Percentiles rank a stretch among this genome's conserved stretches.
phyloP scores from a whole-genome alignment of 2,888 invertebrate species.

The Aromia moschata region DNA sequence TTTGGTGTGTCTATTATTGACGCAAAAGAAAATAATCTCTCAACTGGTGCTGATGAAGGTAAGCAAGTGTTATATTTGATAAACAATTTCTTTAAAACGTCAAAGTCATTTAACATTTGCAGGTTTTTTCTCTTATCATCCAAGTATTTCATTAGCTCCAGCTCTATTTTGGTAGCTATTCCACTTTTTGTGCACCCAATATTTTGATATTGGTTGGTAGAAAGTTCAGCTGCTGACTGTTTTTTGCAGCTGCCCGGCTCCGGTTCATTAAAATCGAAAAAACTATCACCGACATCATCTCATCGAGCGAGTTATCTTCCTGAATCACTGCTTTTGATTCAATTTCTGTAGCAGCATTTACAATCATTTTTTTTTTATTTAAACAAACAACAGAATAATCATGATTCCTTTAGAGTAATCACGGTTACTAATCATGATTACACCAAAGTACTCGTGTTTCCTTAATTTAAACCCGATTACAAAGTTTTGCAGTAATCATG shows the following conservation, averaged over 20 bases:
- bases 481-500: background rate
- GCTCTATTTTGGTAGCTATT: too few relatives aligned
- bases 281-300: too few relatives aligned
- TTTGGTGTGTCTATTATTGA: background rate
- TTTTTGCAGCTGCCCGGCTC: too few relatives aligned
- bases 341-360: too few relatives aligned
- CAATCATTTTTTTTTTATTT: too few relatives aligned
- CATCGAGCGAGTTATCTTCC: too few relatives aligned
- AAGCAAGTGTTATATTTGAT: slow-evolving; percentile 2
- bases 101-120: background rate
- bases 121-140: slow-evolving; percentile 1
- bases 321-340: too few relatives aligned
- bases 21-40: slow-evolving; percentile 14
- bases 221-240: too few relatives aligned
- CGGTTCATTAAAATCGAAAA: too few relatives aligned
- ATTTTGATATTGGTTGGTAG: too few relatives aligned
- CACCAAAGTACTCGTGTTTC: background rate
- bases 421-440: background rate
- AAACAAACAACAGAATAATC: too few relatives aligned
- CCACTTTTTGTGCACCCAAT: too few relatives aligned
- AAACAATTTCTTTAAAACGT: slow-evolving; percentile 5
- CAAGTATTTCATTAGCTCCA: slow-evolving; percentile 6
- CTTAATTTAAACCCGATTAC: background rate
- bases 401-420: background rate
- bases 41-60: slow-evolving; percentile 20